Evolutionary conservation across 2,888 invertebrate species (phyloP), one percentile per base, ranked within the genome.

Genomic region (Sesia apiformis): DNA sequence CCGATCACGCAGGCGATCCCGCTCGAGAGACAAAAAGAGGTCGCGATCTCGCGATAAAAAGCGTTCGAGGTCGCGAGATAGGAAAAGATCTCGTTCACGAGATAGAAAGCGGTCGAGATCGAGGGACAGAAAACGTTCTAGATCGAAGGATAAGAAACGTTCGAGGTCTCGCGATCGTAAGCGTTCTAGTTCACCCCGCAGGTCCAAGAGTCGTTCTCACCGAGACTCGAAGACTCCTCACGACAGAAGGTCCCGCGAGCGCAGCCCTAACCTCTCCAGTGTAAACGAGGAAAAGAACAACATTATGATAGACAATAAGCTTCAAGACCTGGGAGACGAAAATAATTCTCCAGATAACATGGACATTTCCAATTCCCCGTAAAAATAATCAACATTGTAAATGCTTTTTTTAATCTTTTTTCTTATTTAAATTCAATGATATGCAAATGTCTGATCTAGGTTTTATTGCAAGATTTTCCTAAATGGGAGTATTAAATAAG

Each of bases 281-380:
- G 66, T 79, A 4, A 67, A 78, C 53, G 79, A 75, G 59, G 80
- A 83, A 60, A 81, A 79, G 56, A 65, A 73, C 38, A 61, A 64
- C 56, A 62, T 76, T 5, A 59, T 67, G 3, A 57, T 74, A 39
- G 78, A 75, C 53, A 68, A 64, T 52, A 83, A 79, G 63, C 60
- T 75, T 4, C 71, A 76, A 7, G 83, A 84, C 52, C 65, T 83
- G 53, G 73, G 69, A 46, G 91, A 93, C 57, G 92, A 93, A 64
- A 91, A 92, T 59, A 82, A 88, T 63, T 92, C 92, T 7, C 90
- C 92, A 2, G 94, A 94, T 77, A 94, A 94, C 73, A 94, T 94
- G 94, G 94, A 94, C 76, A 94, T 94, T 78, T 94, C 94, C 8
- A 94, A 94, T 81, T 94, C 94, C 57, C 94, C 94, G 55, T 94